Base-by-base conservation (phyloP, 2,888 invertebrate species). In the Eupelmus urozonus region DNA sequence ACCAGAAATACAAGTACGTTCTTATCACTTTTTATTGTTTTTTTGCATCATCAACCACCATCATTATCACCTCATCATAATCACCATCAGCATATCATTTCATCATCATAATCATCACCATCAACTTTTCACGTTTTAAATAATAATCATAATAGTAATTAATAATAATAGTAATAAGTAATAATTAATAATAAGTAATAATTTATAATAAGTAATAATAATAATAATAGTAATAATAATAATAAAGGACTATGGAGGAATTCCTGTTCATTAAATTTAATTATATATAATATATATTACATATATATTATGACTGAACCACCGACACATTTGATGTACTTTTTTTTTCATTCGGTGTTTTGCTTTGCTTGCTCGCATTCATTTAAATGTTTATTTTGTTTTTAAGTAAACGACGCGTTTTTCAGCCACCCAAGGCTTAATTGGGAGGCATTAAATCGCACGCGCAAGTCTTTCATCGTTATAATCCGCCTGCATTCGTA, bases 1-100 rank as follows among this genome's bases (percentile, higher is more conserved):
- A 90, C 89, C 90, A 88, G 87, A 88, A 89, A 89, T 90, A 90
- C 90, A 90, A 88, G 87, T 88, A 87, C 85, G 73, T 87, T 87
- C 85, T 87, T 82, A 84, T 85, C 85, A 81, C 76, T 81, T 84
- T 79, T 84, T 81, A 80, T 82, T 81, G 73, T 81, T 82, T 82
- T 76, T 81, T 82, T 82, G 53, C 73, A 79, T 70, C 63, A 76
- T 70, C 76, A 76, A 76, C 67, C 80, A 80, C 67, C 62, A 76
- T 78, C 76, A 67, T 76, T 62, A 67, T 72, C 76, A 72, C 51
- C 60, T 75, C 66, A 62, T 79, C 66, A 65, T 79, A 45, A 78
- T 45, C 65, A 62, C 59, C 77, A 62, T 66, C 74, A 69, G 70
- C 73, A 53, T 66, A 74, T 71, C 69, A 76, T 59, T 34, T 76